Evolutionary conservation across 2,888 invertebrate genomes (phyloP).

Genomic region (Cinara cedri): DNA sequence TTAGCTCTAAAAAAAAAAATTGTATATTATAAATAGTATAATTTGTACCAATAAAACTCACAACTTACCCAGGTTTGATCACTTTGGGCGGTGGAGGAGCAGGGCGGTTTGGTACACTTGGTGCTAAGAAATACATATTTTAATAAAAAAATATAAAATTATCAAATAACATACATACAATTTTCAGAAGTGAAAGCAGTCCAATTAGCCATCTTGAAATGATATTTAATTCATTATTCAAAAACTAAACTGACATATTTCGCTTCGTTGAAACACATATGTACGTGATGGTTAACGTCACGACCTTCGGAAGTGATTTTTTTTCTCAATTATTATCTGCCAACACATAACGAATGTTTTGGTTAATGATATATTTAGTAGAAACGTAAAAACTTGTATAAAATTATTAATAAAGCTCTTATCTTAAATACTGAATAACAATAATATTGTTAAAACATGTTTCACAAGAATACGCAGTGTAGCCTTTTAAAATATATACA

Average conservation of each 20-base stretch:
- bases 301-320: slow-evolving; percentile 43
- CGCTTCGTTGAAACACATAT: neutral
- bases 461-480: neutral
- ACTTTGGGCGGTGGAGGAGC: slow-evolving; percentile 58
- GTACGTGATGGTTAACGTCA: slow-evolving; percentile 18
- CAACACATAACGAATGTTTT: slow-evolving; percentile 38
- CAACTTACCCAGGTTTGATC: slow-evolving; percentile 53
- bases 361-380: slow-evolving; percentile 23
- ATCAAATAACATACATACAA: neutral
- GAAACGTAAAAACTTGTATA: slow-evolving; percentile 28
- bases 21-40: neutral
- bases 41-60: neutral
- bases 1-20: slow-evolving; percentile 23
- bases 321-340: slow-evolving; percentile 40
- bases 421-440: slow-evolving; percentile 20
- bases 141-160: neutral
- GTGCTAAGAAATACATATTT: slow-evolving; percentile 38
- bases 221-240: neutral
- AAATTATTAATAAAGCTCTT: slow-evolving; percentile 6
- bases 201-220: slow-evolving; percentile 39
- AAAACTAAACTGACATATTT: slow-evolving; percentile 3
- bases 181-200: slow-evolving; percentile 43
- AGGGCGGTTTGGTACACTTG: slow-evolving; percentile 58
- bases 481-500: neutral
- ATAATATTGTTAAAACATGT: slow-evolving; percentile 19